Evolutionary conservation across 2,113 vertebrate genomes (phyloP).

Genomic region (Silurus meridionalis): DNA sequence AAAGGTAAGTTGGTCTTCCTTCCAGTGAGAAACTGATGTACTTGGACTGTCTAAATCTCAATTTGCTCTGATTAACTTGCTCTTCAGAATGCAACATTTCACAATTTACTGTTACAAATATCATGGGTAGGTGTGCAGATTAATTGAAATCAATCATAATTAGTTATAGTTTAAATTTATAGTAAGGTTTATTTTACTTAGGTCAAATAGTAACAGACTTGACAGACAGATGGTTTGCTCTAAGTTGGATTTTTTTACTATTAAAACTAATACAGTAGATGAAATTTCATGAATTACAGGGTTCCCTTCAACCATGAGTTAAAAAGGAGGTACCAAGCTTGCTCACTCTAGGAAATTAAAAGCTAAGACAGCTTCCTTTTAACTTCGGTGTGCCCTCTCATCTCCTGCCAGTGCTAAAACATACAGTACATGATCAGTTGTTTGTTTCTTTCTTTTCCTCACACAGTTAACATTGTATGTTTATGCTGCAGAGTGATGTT

Average conservation of each 20-base stretch:
- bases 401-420: conserved; percentile 69
- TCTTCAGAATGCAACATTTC: background rate
- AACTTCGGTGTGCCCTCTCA: conserved; percentile 66
- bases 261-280: conserved; percentile 53
- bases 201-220: background rate
- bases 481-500: conserved; percentile 3
- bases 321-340: conserved; percentile 58
- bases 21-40: background rate
- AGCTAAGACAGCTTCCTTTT: conserved; percentile 69
- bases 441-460: conserved; percentile 49
- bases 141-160: background rate
- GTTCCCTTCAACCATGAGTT: conserved; percentile 64
- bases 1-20: background rate
- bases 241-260: conserved; percentile 46
- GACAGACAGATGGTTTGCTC: background rate
- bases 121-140: background rate
- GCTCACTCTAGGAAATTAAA: conserved; percentile 75
- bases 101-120: background rate
- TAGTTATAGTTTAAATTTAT: no score
- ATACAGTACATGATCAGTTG: conserved; percentile 65
- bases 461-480: conserved; percentile 46
- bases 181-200: background rate
- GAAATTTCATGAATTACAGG: conserved; percentile 65
- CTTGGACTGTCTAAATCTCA: background rate
- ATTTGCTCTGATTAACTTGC: background rate